phyloP scores from a whole-genome alignment of 2,888 invertebrate species.

The Cerceris rybyensis region DNA sequence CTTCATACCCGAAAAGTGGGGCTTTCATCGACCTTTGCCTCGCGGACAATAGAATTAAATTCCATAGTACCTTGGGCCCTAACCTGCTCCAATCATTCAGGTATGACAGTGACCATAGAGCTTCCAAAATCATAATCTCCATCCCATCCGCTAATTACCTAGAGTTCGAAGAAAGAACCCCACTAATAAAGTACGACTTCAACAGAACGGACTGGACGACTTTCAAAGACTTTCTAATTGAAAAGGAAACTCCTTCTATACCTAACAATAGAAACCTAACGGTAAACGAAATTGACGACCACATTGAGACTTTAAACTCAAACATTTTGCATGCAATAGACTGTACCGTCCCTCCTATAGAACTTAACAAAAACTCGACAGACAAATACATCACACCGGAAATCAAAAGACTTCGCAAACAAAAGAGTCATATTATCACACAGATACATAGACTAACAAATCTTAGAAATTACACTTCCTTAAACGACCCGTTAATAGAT shows the following conservation, averaged over 20 bases:
- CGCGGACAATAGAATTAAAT: slow-evolving; percentile 9
- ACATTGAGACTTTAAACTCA: not conserved
- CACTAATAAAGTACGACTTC: not conserved
- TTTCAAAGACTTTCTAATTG: not conserved
- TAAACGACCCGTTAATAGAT: not conserved
- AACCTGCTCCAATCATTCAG: not conserved
- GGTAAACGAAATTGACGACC: not conserved
- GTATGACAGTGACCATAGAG: slow-evolving; percentile 14
- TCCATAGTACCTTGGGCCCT: not conserved
- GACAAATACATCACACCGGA: no score
- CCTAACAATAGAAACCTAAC: not conserved
- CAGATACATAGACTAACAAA: not conserved
- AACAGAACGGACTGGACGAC: no score
- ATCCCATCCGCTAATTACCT: not conserved
- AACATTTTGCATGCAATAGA: not conserved
- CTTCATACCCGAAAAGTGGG: not conserved
- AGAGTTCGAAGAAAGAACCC: not conserved
- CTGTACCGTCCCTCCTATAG: not conserved
- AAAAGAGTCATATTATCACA: not conserved
- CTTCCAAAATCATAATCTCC: no score
- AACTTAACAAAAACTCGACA: not conserved
- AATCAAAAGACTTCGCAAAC: no score
- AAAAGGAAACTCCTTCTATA: not conserved
- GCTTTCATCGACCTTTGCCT: no score
- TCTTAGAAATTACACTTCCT: not conserved